Evolutionary conservation across 2,113 vertebrate species (phyloP).

Genomic region (Sus scrofa): T2T-Sscrofa CM000829.6:27899001-27899500

Average conservation of each 20-base stretch:
- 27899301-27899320: background rate
- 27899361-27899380: background rate
- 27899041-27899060: background rate
- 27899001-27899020: background rate
- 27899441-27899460: background rate
- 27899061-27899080: background rate
- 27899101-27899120: background rate
- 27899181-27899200: background rate
- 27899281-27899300: background rate
- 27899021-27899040: background rate
- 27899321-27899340: background rate
- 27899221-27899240: background rate
- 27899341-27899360: background rate
- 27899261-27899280: background rate
- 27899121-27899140: background rate
- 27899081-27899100: background rate
- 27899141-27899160: background rate
- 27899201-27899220: background rate
- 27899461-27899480: background rate
- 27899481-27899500: background rate
- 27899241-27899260: background rate
- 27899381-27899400: background rate
- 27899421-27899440: background rate
- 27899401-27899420: background rate
- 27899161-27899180: background rate